Conservation (phyloP, 2,888 invertebrate genomes). For the Eulithis prunata region DNA sequence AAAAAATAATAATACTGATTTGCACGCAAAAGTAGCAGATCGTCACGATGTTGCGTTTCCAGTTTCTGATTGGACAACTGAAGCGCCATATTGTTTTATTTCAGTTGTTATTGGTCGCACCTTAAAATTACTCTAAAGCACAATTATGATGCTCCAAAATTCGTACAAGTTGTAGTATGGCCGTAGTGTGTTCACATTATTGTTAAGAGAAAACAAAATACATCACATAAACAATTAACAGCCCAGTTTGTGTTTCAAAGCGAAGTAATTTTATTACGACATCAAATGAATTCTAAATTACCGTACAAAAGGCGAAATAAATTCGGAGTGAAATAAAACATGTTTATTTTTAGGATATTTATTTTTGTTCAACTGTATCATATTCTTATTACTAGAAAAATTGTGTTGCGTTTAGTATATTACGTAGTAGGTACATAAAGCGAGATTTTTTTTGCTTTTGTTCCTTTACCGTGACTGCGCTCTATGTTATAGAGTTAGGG, state of each 20-base stretch:
- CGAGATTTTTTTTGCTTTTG: too few relatives aligned
- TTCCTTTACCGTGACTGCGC: not conserved
- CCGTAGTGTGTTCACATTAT: not conserved
- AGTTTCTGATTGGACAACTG: not conserved
- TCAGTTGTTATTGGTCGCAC: slow-evolving; percentile 1
- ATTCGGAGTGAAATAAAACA: slow-evolving; percentile 62
- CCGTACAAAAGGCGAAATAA: slow-evolving; percentile 24
- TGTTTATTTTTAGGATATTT: slow-evolving; percentile 51
- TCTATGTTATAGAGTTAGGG: not conserved
- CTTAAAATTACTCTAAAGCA: not conserved
- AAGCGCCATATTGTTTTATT: not conserved
- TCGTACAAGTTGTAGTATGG: too few relatives aligned
- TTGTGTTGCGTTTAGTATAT: not conserved
- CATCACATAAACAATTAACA: slow-evolving; percentile 1
- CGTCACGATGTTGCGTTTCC: not conserved
- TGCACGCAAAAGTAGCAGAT: not conserved
- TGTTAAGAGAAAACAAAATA: too few relatives aligned
- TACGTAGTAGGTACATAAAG: too few relatives aligned
- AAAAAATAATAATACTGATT: too few relatives aligned
- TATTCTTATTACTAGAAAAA: slow-evolving; percentile 1
- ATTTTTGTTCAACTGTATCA: slow-evolving; percentile 38
- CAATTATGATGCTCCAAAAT: not conserved
- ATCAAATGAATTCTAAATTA: slow-evolving; percentile 9
- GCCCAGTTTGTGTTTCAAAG: slow-evolving; percentile 14
- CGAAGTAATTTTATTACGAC: slow-evolving; percentile 11